These are phyloP conservation scores for Rhinella marina DNA, from an alignment of 2,797 vertebrate species.

Conservation along the genomic window DNA sequence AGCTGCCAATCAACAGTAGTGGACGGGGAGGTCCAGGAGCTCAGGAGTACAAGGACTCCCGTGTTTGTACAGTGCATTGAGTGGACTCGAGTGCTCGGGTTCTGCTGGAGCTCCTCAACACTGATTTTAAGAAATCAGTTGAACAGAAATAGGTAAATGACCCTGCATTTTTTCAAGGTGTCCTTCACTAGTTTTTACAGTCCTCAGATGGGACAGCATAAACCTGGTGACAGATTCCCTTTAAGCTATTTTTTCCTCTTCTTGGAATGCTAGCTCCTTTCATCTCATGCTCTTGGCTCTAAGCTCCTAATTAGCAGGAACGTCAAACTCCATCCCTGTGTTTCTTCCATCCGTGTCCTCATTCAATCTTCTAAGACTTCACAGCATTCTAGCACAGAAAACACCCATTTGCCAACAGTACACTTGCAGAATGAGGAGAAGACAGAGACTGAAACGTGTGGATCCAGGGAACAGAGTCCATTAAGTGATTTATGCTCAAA, in stretches of 20 bases:
- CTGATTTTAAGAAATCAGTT: no score
- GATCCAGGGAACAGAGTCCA: background rate
- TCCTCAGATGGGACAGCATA: no score
- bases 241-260: background rate
- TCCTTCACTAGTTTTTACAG: no score
- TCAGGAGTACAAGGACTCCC: no score
- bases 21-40: no score
- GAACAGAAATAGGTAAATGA: no score
- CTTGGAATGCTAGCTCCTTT: background rate
- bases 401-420: background rate
- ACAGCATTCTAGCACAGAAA: background rate
- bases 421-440: background rate
- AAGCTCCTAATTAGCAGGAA: background rate
- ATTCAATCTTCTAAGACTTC: background rate
- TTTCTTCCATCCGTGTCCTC: background rate
- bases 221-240: no score
- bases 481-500: background rate
- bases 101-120: no score
- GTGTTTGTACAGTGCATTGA: no score
- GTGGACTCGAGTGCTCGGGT: no score
- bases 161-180: no score
- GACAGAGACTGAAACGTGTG: background rate
- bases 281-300: background rate
- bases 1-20: no score
- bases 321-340: background rate